Conservation (phyloP, 2,888 invertebrate genomes). For the Polietes domitor region DNA sequence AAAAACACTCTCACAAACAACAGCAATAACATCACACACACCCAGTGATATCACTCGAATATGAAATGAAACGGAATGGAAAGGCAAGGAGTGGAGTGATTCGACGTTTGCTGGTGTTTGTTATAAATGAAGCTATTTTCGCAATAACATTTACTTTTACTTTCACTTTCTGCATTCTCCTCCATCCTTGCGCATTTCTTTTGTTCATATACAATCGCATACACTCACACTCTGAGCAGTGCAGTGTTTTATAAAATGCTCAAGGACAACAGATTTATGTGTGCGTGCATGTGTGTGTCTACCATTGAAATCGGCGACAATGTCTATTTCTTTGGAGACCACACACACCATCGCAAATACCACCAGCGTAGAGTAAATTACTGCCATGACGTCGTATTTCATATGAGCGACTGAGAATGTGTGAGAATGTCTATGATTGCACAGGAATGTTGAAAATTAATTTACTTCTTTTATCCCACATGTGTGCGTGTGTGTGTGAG, state of each 20-base stretch:
- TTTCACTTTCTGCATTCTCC: slow-evolving; percentile 31
- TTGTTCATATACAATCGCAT: slow-evolving; percentile 23
- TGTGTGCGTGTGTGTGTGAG: slow-evolving; percentile 42
- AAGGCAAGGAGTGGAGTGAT: slow-evolving; percentile 27
- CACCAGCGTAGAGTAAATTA: slow-evolving; percentile 58
- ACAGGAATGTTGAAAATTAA: slow-evolving; percentile 74
- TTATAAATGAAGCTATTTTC: slow-evolving; percentile 69
- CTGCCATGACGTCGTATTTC: slow-evolving; percentile 64
- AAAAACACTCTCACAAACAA: slow-evolving; percentile 38
- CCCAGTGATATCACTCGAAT: slow-evolving; percentile 15
- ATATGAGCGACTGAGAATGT: slow-evolving; percentile 38
- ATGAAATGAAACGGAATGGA: slow-evolving; percentile 18
- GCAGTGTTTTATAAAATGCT: slow-evolving; percentile 44
- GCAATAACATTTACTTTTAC: slow-evolving; percentile 63
- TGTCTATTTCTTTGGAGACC: slow-evolving; percentile 58
- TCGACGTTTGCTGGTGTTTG: background rate
- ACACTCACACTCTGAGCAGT: slow-evolving; percentile 55
- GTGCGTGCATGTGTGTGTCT: slow-evolving; percentile 51
- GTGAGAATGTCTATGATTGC: slow-evolving; percentile 37
- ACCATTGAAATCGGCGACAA: slow-evolving; percentile 63
- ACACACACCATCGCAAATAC: slow-evolving; percentile 62
- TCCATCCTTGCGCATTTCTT: background rate
- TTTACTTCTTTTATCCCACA: slow-evolving; percentile 71
- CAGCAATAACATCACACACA: slow-evolving; percentile 4
- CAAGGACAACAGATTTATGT: slow-evolving; percentile 54